Evolutionary conservation across 2,888 invertebrate genomes (phyloP).

Genomic region (Tenthredo distinguenda): DNA sequence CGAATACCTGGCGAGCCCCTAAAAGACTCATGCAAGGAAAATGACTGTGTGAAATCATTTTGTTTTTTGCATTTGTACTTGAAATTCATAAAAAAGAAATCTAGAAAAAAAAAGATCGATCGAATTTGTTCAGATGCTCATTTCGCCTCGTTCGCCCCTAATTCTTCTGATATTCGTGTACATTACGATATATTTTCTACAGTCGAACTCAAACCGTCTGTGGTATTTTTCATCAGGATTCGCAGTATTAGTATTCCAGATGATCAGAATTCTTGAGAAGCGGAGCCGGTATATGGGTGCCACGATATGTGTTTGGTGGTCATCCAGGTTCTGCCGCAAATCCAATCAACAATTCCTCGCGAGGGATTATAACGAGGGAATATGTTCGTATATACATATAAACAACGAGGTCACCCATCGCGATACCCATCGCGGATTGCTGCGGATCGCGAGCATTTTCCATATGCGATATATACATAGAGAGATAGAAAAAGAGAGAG

Average conservation of each 20-base stretch:
- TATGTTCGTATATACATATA: conserved; percentile 17
- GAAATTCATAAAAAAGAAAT: too few relatives aligned
- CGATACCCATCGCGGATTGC: neutral
- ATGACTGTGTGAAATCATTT: too few relatives aligned
- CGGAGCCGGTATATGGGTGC: neutral
- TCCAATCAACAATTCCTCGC: conserved; percentile 29
- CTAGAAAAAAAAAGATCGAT: neutral
- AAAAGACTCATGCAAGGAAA: too few relatives aligned
- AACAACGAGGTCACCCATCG: conserved; percentile 26
- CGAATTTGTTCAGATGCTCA: neutral
- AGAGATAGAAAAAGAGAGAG: too few relatives aligned
- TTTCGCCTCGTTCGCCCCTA: neutral
- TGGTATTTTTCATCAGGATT: conserved; percentile 36
- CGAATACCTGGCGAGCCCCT: too few relatives aligned
- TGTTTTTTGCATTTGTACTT: too few relatives aligned
- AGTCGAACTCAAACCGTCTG: neutral
- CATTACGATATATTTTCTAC: neutral
- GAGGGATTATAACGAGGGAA: conserved; percentile 20
- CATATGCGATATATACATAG: neutral
- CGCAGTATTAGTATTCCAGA: neutral
- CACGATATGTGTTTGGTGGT: conserved; percentile 15
- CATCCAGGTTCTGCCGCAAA: neutral
- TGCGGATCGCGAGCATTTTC: neutral
- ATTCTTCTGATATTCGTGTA: neutral
- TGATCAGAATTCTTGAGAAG: neutral